Percentiles rank a stretch among this genome's conserved stretches.
Conservation (phyloP, 2,797 vertebrate species). For the Microctenopoma stevenorrisi region DNA sequence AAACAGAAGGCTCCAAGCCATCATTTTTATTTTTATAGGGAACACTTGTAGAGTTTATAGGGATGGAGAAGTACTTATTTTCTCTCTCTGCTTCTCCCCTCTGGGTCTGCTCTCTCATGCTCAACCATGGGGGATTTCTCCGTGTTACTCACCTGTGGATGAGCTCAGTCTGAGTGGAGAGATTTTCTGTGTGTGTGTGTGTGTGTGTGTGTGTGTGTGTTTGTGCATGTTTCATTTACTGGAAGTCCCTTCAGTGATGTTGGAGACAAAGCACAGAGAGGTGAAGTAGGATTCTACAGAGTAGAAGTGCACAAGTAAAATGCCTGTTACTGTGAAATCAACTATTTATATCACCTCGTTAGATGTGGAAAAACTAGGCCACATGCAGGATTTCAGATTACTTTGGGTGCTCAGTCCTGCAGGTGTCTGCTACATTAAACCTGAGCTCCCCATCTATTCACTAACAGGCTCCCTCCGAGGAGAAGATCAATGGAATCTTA, state of each 20-base stretch:
- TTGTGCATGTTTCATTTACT: conserved; percentile 17
- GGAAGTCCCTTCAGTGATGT: conserved; percentile 10
- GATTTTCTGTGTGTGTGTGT: background rate
- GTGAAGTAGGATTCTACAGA: conserved; percentile 12
- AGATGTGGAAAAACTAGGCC: conserved; percentile 3
- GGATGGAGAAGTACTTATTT: conserved; percentile 53
- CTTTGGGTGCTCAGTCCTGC: conserved; percentile 2
- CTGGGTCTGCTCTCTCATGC: conserved; percentile 55
- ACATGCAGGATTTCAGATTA: background rate
- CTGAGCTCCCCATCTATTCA: background rate
- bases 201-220: too few species aligned
- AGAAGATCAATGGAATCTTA: conserved; percentile 96
- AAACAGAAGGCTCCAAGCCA: conserved; percentile 62
- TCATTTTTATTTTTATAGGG: conserved; percentile 67
- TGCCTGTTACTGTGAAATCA: conserved; percentile 13
- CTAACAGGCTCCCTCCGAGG: conserved; percentile 88
- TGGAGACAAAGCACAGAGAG: conserved; percentile 18
- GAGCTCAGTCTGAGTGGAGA: conserved; percentile 28
- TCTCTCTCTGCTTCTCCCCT: conserved; percentile 24
- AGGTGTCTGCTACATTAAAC: conserved; percentile 1
- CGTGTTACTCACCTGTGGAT: conserved; percentile 56
- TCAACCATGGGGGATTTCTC: conserved; percentile 60
- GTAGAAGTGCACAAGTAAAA: conserved; percentile 9
- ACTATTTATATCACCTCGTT: background rate
- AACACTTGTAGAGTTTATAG: conserved; percentile 69